phyloP scores from a whole-genome alignment of 2,113 vertebrate genomes.

The Lepisosteus osseus region DNA sequence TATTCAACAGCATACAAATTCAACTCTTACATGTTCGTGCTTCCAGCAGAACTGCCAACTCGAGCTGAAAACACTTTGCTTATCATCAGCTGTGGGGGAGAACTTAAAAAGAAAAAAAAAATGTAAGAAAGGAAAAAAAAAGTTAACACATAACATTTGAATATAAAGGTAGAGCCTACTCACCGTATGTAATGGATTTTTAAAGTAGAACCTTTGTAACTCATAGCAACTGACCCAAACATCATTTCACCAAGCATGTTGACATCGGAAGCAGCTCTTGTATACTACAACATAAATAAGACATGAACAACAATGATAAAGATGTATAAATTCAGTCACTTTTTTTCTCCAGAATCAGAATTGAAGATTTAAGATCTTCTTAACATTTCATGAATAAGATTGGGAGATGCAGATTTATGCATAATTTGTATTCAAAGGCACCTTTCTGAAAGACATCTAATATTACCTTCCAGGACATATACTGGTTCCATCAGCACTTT shows the following conservation, averaged over 20 bases:
- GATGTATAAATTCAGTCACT: neutral
- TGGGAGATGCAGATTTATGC: too few relatives aligned
- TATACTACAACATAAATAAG: constrained; percentile 58
- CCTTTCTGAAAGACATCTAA: too few relatives aligned
- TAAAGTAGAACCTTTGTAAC: constrained; percentile 79
- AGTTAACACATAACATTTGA: neutral
- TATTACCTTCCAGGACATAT: too few relatives aligned
- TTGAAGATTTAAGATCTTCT: neutral
- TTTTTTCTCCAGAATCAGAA: neutral
- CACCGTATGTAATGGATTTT: constrained; percentile 85
- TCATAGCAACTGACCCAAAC: constrained; percentile 84
- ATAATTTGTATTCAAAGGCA: too few relatives aligned
- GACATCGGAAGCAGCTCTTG: constrained; percentile 78
- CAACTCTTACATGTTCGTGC: constrained; percentile 75
- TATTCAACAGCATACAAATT: too few relatives aligned
- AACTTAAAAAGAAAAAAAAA: constrained; percentile 56
- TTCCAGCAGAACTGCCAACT: constrained; percentile 76
- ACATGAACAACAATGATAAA: neutral
- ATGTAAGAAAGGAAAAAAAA: neutral
- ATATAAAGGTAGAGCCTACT: constrained; percentile 27
- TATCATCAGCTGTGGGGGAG: constrained; percentile 84
- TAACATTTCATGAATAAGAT: too few relatives aligned
- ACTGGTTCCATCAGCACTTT: too few relatives aligned
- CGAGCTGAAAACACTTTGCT: constrained; percentile 85
- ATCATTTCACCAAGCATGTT: constrained; percentile 87